Conservation (phyloP, 2,888 invertebrate species). For the Coecobrya sp. region DNA sequence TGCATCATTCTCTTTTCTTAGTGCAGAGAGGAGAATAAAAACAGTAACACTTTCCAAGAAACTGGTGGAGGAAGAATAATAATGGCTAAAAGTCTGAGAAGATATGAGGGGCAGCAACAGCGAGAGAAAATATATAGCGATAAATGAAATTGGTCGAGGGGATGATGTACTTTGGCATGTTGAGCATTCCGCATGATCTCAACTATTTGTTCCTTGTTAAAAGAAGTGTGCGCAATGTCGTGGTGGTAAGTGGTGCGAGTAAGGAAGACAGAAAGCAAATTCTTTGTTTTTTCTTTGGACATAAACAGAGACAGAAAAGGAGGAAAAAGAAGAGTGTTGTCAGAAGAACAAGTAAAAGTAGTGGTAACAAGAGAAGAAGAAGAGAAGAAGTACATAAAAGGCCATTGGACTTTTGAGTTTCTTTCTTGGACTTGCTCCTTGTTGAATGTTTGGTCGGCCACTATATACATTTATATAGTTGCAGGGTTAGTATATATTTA, state of each 20-base stretch:
- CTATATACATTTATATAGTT: not conserved
- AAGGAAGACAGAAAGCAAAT: conserved; percentile 24
- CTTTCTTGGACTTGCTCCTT: conserved; percentile 18
- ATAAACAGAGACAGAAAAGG: conserved; percentile 23
- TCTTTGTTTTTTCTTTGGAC: conserved; percentile 57
- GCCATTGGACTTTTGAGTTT: conserved; percentile 58
- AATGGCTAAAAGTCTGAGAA: conserved; percentile 30
- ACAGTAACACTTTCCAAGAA: conserved; percentile 51
- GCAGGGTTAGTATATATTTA: too few relatives aligned
- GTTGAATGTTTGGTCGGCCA: conserved; percentile 12
- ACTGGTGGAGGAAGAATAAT: conserved; percentile 42
- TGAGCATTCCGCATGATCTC: conserved; percentile 56
- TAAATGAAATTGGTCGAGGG: conserved; percentile 65
- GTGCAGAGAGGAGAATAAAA: conserved; percentile 16
- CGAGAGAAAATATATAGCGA: conserved; percentile 40
- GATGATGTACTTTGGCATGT: conserved; percentile 65
- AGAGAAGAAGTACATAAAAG: conserved; percentile 43
- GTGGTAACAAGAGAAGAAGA: not conserved
- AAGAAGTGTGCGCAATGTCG: conserved; percentile 6
- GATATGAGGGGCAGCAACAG: conserved; percentile 21
- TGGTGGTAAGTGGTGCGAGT: conserved; percentile 43
- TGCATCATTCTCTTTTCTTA: conserved; percentile 25
- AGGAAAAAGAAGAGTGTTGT: not conserved
- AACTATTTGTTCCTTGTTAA: conserved; percentile 54
- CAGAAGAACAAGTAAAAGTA: not conserved